Evolutionary conservation across 1,140 invertebrate genomes (phyloP), one percentile per base, ranked within the genome.

Genomic region (Eriocheir sinensis): DNA sequence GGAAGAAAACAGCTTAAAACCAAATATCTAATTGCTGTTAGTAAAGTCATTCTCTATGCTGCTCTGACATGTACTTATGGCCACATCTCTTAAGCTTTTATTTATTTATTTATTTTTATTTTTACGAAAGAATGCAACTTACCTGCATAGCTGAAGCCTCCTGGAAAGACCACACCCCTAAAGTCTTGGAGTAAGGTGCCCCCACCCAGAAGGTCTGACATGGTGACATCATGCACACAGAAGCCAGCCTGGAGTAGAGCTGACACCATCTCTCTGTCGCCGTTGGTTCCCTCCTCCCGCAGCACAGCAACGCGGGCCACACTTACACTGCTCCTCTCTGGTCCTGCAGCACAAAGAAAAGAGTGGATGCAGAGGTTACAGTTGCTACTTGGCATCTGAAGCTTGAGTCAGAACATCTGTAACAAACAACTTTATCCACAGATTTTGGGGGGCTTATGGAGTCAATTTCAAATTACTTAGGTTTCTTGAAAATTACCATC

Each of bases 251-350:
- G 97, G 95, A 98, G 97, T n/a, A 99, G 97, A 17, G 98, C 98
- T n/a, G 99, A 98, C 15, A 98, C 98, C 99, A 99, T 99, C 97
- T 99, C 99, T 92, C 99, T 97, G 96, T 99, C 99, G 72, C 99
- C 99, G 96, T 99, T 99, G 44, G 98, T 98, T 95, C 99, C 99
- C 98, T 99, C 99, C 97, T 99, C 99, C 83, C 99, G 97, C 44
- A 99, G 97, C 0, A 99, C 98, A 15, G 99, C 99, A 0, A 99
- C 98, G 94, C 97, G 97, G 12, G 98, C 97, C 34, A 91, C 81
- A 44, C 41, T 89, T n/a, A 89, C 60, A 30, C 30, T 8, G 32
- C 12, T 41, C 8, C 27, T 41, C 21, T 86, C 44, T n/a, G 90
- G 89, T 32, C 94, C 94, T 95, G 94, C 80, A 86, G 17, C 17